phyloP scores from a whole-genome alignment of 2,113 vertebrate genomes.

The Centrocercus urophasianus region DNA sequence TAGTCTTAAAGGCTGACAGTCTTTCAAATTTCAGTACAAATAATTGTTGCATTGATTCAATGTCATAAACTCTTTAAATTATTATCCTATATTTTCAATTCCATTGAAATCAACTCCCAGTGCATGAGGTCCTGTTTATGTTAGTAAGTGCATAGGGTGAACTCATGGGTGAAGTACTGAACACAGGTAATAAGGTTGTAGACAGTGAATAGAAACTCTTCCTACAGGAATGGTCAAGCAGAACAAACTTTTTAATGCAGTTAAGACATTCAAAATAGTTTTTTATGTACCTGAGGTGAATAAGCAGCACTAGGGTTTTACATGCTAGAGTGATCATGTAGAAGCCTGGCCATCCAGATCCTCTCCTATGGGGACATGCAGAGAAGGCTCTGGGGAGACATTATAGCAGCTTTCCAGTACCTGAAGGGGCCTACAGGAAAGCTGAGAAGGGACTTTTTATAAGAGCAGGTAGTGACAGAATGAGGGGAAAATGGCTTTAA shows the following conservation, averaged over 20 bases:
- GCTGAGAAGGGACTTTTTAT: too few species aligned
- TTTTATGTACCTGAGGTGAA: rapidly evolving
- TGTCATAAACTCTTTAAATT: background rate
- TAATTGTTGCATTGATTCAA: background rate
- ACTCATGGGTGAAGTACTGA: background rate
- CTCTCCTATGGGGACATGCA: too few species aligned
- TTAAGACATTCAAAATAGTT: background rate
- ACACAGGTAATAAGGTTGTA: background rate
- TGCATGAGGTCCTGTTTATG: background rate
- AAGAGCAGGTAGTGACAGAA: too few species aligned
- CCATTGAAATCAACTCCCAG: background rate
- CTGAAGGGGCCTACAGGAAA: too few species aligned
- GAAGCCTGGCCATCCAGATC: background rate
- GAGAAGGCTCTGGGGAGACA: too few species aligned
- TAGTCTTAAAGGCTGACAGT: background rate
- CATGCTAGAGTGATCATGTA: background rate
- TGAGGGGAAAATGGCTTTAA: too few species aligned
- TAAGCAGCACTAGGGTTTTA: background rate
- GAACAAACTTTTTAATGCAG: background rate
- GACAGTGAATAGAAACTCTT: background rate
- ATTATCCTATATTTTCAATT: background rate
- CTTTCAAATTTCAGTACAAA: background rate
- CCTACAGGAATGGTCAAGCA: background rate
- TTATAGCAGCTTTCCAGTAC: too few species aligned
- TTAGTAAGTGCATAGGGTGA: background rate